Evolutionary conservation across 2,797 vertebrate species (phyloP), one percentile per base, ranked within the genome.

Genomic region (Takifugu rubripes): DNA sequence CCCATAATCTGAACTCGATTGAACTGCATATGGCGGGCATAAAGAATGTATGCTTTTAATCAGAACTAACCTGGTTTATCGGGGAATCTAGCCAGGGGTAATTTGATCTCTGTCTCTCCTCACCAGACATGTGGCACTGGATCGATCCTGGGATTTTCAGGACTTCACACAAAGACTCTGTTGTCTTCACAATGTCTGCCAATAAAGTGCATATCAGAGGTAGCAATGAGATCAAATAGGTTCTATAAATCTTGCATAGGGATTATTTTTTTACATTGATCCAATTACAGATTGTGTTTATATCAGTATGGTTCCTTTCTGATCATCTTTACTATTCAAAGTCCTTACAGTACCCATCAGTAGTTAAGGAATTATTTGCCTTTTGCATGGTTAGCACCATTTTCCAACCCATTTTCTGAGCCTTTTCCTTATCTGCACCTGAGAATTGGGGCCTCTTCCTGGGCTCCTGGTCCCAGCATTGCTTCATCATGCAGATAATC

Each of bases 391-490:
- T 40, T 1, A 5, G 27, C 27, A 12, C 36, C 9, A 2, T 10
- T 33, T 10, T 4, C 1, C 8, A 33, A 33, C 7, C 31, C 2
- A 0, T 33, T 33, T 33, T 33, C 7, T 4, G 7, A 10, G 31
- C 29, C 7, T 31, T 29, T 40, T 42, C 29, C 8, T 0, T 8
- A 25, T 6, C 3, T 10, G 3, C 56, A 95, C 94, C 94, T 89
- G 90, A 84, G 70, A 96, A 98, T 15, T 52, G 78, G 0, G 92
- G 92, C 52, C 95, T 91, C 25, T 83, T 90, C 54, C 68, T 82
- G 29, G 61, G 78, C 48, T 93, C 87, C 61, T 94, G 92, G 48
- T 91, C 83, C 94, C 94, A 96, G 60, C 93, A 95, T 49, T 74
- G 79, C 65, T 87, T 87, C 94, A 95, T 94, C 82, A 95, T 75